Evolutionary conservation across 1,140 invertebrate genomes (phyloP), one percentile per base, ranked within the genome.

Genomic region (Oryctes rhinoceros): DNA sequence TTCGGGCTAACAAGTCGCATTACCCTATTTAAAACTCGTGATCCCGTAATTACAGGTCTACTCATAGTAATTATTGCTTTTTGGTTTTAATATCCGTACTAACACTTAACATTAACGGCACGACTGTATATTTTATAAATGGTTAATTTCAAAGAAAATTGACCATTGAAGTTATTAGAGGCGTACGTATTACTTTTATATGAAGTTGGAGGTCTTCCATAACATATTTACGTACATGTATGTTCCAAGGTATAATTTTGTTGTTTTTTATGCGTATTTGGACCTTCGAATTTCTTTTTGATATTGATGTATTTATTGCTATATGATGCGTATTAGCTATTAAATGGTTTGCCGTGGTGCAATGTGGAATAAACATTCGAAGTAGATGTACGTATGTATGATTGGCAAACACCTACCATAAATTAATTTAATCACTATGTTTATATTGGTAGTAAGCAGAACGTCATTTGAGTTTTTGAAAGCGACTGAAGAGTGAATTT

Each of bases 51-150:
- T 59, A 59, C n/a, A 18, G 53, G 53, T 59, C 53, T 59, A 15
- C n/a, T 59, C 13, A 7, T 7, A 59, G 53, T 59, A 59, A 59
- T 59, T 59, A 59, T 59, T 59, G 18, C 15, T 59, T 59, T 59
- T 59, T 44, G 15, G 18, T 15, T 59, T 59, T 59, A 59, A 59
- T 59, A 59, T 59, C 53, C 13, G 53, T 18, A 59, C 53, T 59
- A 59, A 59, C 53, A 18, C 53, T 18, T 59, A 59, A 59, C 53
- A 59, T 59, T 59, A 59, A n/a, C 53, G 15, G 13, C 53, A 59
- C 53, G 53, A 59, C 53, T 18, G 18, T 59, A 59, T 18, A 59
- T 59, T 59, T 59, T 59, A 59, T 59, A 59, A 59, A 59, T 18
- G 18, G 53, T 59, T 59, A 59, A 18, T 59, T 59, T 18, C 53